Evolutionary conservation across 2,113 vertebrate species (phyloP), one percentile per base, ranked within the genome.

Genomic region (Platanista minor): DNA sequence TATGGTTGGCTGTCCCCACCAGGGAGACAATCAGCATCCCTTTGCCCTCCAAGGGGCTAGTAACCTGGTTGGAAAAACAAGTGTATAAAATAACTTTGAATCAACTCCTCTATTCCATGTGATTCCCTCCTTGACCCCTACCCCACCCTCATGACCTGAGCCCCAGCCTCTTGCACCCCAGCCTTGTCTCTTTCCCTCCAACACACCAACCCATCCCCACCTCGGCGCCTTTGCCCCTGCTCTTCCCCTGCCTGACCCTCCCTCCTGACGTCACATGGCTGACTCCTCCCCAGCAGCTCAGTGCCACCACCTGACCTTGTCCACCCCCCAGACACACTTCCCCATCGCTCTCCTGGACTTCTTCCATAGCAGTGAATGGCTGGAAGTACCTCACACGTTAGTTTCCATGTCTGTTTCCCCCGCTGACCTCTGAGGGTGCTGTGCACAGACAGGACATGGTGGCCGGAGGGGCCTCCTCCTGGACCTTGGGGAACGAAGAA

Each of bases 261-360:
- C 72, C 27, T 80, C 83, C 36, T n/a, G 17, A 57, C 1, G 0
- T 36, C 43, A 1, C 3, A 0, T 1, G 52, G 33, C 69, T 41
- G 27, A 57, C 67, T 75, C 61, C 46, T 33, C 21, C 59, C 43
- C 39, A 13, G 14, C 31, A 49, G 52, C 69, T 54, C 69, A 23
- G 9, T 23, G 43, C 80, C 39, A 61, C 46, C 4, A 4, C 57
- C 39, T 33, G 49, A 23, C 13, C 67, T 54, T 17, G 29, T 8
- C 29, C 23, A 3, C 20, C 20, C 33, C 29, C 6, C 0, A 54
- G 59, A 29, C 59, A 21, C 1, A 0, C 5, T 25, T 43, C 17
- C 31, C 74, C 36, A 9, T 15, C 4, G 14, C 29, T 46, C 13
- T 67, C 31, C 67, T 49, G 0, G 5, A 15, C 46, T 12, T 49